phyloP scores from a whole-genome alignment of 2,888 invertebrate genomes.

The Plebejus anna region DNA sequence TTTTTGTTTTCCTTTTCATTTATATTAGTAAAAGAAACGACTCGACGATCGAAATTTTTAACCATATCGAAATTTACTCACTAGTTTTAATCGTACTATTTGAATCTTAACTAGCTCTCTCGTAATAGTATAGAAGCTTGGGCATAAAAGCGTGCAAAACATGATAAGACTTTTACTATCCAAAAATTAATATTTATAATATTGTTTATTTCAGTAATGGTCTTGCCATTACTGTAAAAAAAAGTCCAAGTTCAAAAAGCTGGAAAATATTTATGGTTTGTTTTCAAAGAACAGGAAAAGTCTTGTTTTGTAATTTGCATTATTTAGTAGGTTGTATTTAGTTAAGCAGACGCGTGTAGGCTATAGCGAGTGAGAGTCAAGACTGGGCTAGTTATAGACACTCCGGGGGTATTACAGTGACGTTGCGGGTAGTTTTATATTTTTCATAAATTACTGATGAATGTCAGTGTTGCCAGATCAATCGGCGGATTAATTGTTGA shows the following conservation, averaged over 20 bases:
- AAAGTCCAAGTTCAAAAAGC: not conserved
- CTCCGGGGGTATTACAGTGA: slow-evolving; percentile 19
- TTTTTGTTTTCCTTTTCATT: not conserved
- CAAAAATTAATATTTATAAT: not conserved
- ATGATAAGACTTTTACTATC: not conserved
- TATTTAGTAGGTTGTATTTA: slow-evolving; percentile 20
- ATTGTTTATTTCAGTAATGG: too few relatives aligned
- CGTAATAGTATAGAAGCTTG: slow-evolving; percentile 17
- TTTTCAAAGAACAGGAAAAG: not conserved
- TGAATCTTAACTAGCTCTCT: slow-evolving; percentile 16
- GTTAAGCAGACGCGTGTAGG: slow-evolving; percentile 42
- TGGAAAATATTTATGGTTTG: not conserved
- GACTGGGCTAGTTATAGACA: slow-evolving; percentile 49
- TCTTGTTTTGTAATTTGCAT: not conserved
- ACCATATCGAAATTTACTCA: slow-evolving; percentile 23
- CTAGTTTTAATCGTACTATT: slow-evolving; percentile 23
- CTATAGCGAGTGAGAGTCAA: slow-evolving; percentile 52
- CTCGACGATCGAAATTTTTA: slow-evolving; percentile 10
- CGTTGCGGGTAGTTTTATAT: slow-evolving; percentile 24
- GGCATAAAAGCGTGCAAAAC: not conserved
- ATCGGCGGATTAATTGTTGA: not conserved
- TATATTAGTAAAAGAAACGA: not conserved
- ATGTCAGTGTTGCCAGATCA: not conserved
- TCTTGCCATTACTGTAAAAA: too few relatives aligned
- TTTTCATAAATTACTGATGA: not conserved